phyloP scores from a whole-genome alignment of 2,797 vertebrate species.

The Oreochromis grahami region DNA sequence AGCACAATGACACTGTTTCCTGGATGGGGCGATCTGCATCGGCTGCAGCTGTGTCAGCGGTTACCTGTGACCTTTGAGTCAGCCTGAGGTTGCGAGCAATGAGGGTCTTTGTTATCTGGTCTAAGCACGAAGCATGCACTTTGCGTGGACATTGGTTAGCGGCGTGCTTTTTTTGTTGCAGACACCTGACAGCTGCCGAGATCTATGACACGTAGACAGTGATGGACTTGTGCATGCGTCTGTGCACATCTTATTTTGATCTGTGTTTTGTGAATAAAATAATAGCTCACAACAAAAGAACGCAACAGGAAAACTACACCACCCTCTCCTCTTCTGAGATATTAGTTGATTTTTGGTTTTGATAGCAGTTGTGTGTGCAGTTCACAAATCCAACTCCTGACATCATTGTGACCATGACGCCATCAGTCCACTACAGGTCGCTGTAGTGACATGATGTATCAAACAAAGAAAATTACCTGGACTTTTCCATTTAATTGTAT shows the following conservation, averaged over 20 bases:
- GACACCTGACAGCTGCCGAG: constrained; percentile 10
- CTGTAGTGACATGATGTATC: not conserved
- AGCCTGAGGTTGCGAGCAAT: not conserved
- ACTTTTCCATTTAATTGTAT: not conserved
- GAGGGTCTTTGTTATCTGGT: not conserved
- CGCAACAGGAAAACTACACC: not conserved
- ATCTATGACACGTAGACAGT: not conserved
- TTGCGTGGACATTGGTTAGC: not conserved
- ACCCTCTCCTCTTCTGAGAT: not conserved
- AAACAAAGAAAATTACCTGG: not conserved
- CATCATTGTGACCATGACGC: not conserved
- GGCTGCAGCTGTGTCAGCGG: constrained; percentile 3
- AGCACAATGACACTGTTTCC: not conserved
- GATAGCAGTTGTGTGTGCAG: not conserved
- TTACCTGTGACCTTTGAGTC: constrained; percentile 11
- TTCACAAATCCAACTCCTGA: not conserved
- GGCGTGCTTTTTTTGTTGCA: not conserved
- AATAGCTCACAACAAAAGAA: not conserved
- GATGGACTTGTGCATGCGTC: not conserved
- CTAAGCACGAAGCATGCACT: not conserved
- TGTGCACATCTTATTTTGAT: not conserved
- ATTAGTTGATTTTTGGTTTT: not conserved
- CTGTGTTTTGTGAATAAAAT: not conserved
- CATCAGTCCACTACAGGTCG: not conserved
- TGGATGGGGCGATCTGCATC: not conserved